Base-by-base conservation (phyloP, 1,140 invertebrate species). In the Holcopasites calliopsidis region DNA sequence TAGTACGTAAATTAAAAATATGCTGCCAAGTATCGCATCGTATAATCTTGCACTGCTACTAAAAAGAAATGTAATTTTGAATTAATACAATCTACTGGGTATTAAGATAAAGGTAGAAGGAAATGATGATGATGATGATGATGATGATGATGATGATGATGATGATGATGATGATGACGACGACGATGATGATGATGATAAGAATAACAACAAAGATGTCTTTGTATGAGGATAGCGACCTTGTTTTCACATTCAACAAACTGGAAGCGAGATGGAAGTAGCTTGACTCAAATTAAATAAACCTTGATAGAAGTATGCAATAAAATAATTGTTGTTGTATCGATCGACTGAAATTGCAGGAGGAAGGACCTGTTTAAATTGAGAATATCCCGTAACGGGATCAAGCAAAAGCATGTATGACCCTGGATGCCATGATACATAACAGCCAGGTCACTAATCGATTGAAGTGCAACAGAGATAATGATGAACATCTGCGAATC, bases 211-310 rank as follows among this genome's bases (percentile, higher is more conserved):
- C n/a, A n/a, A n/a, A n/a, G n/a, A n/a, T n/a, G n/a, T n/a, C n/a
- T n/a, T n/a, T 61, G 76, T 65, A 77, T 64, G 52, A 83, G 77
- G 74, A 83, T 35, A 84, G 76, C 85, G 84, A 89, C 88, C 80
- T 88, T 85, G 86, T 90, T 87, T 89, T 89, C 88, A 88, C 88
- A 83, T 89, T 87, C 81, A 88, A 89, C 89, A 86, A 90, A 90
- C 88, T 88, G 88, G 83, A 86, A 90, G 89, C 86, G 85, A 89
- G 88, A 88, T 89, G 87, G 87, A 86, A 88, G 87, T 88, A 89
- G 83, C 86, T 85, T 74, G 82, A 83, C 57, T 82, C 76, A 83
- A 78, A 83, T 50, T 80, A 86, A 80, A 86, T 83, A 85, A 88
- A 79, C 76, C 69, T 82, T 85, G 80, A 78, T 61, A 83, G 68